Evolutionary conservation across 2,113 vertebrate species (phyloP).

Genomic region (Microtus montanus): DNA sequence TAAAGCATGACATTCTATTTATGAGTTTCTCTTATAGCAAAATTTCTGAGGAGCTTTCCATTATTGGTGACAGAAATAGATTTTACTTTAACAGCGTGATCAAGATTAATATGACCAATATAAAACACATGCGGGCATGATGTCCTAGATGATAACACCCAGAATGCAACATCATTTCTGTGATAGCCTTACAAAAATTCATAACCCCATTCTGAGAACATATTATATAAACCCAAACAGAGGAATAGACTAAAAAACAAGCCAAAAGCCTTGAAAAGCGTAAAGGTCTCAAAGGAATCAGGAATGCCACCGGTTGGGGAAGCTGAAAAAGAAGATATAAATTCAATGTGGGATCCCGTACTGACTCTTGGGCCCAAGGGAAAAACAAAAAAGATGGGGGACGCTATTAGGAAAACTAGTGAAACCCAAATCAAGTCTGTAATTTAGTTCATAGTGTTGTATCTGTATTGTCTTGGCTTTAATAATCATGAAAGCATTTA

Average conservation of each 20-base stretch:
- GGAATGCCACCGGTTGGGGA: neutral
- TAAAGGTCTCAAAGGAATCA: neutral
- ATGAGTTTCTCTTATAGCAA: constrained; percentile 1
- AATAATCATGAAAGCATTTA: neutral
- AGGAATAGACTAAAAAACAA: neutral
- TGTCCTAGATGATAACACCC: neutral
- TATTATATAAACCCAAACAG: neutral
- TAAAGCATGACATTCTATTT: constrained; percentile 43
- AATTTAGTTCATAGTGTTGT: neutral
- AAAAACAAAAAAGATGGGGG: neutral
- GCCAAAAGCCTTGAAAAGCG: neutral
- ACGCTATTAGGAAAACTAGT: neutral
- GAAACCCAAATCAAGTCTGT: neutral
- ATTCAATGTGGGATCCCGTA: neutral
- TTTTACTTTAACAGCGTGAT: constrained; percentile 27
- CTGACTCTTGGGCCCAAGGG: neutral
- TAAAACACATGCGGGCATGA: neutral
- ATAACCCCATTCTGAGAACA: neutral
- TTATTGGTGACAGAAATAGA: constrained; percentile 2
- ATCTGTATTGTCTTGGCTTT: neutral
- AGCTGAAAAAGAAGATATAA: neutral
- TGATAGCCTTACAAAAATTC: constrained; percentile 19
- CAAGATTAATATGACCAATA: neutral
- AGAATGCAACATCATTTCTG: neutral
- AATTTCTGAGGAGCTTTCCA: constrained; percentile 29